Conservation (phyloP, 2,888 invertebrate genomes). For the Acronicta leporina region DNA sequence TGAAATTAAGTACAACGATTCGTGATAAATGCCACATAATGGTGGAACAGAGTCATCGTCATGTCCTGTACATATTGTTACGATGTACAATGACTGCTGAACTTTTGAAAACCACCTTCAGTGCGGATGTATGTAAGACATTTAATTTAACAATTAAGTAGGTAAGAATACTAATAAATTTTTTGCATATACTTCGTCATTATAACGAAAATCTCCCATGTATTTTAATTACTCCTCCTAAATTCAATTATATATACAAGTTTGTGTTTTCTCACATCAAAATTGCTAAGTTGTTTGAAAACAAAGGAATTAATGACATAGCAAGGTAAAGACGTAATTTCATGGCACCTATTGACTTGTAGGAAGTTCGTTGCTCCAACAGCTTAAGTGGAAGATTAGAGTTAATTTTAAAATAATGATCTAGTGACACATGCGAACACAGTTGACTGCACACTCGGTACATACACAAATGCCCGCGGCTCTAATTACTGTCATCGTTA, state of each 20-base stretch:
- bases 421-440: slow-evolving; percentile 70
- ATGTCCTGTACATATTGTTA: slow-evolving; percentile 49
- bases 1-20: slow-evolving; percentile 35
- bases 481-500: slow-evolving; percentile 29
- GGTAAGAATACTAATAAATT: slow-evolving; percentile 67
- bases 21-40: slow-evolving; percentile 46
- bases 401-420: slow-evolving; percentile 85
- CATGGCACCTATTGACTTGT: slow-evolving; percentile 64
- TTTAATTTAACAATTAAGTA: slow-evolving; percentile 59
- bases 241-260: slow-evolving; percentile 63
- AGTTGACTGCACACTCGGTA: slow-evolving; percentile 16
- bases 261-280: slow-evolving; percentile 65
- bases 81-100: slow-evolving; percentile 64
- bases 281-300: slow-evolving; percentile 63
- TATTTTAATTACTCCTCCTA: slow-evolving; percentile 64
- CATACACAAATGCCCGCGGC: slow-evolving; percentile 7
- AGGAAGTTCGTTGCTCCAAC: slow-evolving; percentile 82
- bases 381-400: slow-evolving; percentile 77
- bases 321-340: slow-evolving; percentile 69
- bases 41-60: slow-evolving; percentile 45
- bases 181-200: slow-evolving; percentile 63
- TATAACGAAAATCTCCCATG: slow-evolving; percentile 54
- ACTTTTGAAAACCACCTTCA: slow-evolving; percentile 59
- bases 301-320: slow-evolving; percentile 74
- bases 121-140: slow-evolving; percentile 63